Base-by-base conservation (phyloP, 2,888 invertebrate species). In the Vannuccia rotundouncinata region DNA sequence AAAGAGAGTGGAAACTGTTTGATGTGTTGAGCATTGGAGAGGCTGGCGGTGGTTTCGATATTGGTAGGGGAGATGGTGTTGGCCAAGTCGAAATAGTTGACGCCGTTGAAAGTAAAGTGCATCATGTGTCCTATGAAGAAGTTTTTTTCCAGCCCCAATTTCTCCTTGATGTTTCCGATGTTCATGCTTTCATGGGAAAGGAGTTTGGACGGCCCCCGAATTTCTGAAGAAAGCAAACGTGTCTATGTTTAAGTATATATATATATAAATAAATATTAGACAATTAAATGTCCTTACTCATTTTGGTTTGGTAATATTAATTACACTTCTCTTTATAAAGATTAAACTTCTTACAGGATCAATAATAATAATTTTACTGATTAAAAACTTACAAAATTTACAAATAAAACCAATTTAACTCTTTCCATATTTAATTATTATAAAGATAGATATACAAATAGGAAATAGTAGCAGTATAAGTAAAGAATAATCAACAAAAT, bases 51-150 rank as follows among this genome's bases (percentile, higher is more conserved):
- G 1, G 59, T 22, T 29, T 77, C 77, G 10, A 77, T 77, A 25
- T 59, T 77, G 1, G 27, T 60, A 1, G 77, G 77, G 27, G 77
- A 77, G 2, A 29, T 13, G 31, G 31, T 60, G 27, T 77, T 77
- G 29, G 77, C 77, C 31, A 77, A 29, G 2, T 77, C 45, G 31
- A 77, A 77, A 29, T 77, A 77, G 10, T 59, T 77, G 27, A 45
- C 5, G 1, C 77, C 77, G 59, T 77, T 77, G 22, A 45, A 77
- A n/a, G 59, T 59, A 29, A 77, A 77, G 59, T 77, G 77, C 77
- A 77, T 77, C 77, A 77, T 77, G 59, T 77, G 31, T n/a, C 77
- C 77, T 22, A 77, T 59, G 25, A 77, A 77, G 59, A 77, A 77
- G 2, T 77, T 31, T 2, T 29, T 45, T 17, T 59, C 59, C 59